Evolutionary conservation across 2,888 invertebrate genomes (phyloP), one percentile per base, ranked within the genome.

Genomic region (Baccha elongata): DNA sequence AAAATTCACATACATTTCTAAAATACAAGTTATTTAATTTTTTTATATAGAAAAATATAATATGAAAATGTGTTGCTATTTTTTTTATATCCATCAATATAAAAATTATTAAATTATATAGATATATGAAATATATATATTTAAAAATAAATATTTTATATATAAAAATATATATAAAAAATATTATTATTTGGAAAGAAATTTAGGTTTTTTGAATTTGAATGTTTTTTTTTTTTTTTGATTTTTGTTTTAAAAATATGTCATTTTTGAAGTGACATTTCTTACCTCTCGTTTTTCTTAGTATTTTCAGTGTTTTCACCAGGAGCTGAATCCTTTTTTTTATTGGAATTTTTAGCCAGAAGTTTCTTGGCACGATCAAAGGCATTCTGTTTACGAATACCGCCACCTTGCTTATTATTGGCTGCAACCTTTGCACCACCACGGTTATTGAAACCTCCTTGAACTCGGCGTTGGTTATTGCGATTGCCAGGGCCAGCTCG

Each of bases 311-410:
- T 86, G 84, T 86, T 90, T 87, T 90, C 91, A 89, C 90, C 90
- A 89, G 90, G 88, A 90, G 90, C 87, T 89, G 89, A 88, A 90
- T 91, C 90, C 90, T 91, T 90, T 88, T 91, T 91, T 90, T 90
- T 90, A 89, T 89, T 90, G 89, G 90, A 90, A 90, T 91, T 91
- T 90, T 91, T 91, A 88, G 90, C 90, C 90, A 91, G 90, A 90
- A 91, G 89, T 90, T 91, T 91, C 90, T 91, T 91, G 87, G 91
- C 90, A 89, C 91, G 91, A 90, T 91, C 91, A 88, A 90, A 90
- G 87, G 90, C 90, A 89, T 91, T 91, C 89, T 90, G 91, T 89
- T 91, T 91, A 87, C 91, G 91, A 89, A 91, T 90, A 87, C 91
- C 91, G 88, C 90, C 90, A 86, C 87, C 87, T 87, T 89, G 88